Percentiles rank a stretch among this genome's conserved stretches.
Evolutionary conservation across 1,140 invertebrate genomes (phyloP).

Genomic region (Drosophila melanogaster): DNA sequence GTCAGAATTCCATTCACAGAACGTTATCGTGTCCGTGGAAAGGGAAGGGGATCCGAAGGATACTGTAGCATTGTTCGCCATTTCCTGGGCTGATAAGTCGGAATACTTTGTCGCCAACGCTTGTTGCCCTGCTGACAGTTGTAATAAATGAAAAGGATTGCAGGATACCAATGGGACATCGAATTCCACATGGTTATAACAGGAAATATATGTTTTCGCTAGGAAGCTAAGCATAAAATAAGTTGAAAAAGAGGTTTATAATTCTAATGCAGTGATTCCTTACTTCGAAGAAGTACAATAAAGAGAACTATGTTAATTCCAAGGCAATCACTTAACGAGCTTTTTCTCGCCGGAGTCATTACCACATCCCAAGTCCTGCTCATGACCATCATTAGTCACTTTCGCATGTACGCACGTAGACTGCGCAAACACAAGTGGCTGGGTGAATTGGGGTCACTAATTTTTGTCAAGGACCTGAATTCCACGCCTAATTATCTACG

Average conservation of each 20-base stretch:
- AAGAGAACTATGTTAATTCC: not conserved
- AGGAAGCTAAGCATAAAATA: not conserved
- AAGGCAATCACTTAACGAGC: not conserved
- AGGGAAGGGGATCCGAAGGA: not conserved
- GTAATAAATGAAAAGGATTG: conserved; percentile 63
- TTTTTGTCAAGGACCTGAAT: conserved; percentile 45
- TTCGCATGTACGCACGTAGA: not conserved
- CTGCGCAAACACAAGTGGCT: conserved; percentile 7
- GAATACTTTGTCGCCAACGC: conserved; percentile 16
- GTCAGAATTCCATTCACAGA: conserved; percentile 77
- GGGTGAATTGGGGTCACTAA: conserved; percentile 40
- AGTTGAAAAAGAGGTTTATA: no score
- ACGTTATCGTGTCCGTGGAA: conserved; percentile 44
- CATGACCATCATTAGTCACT: conserved; percentile 30
- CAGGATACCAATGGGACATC: not conserved
- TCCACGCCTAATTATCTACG: conserved; percentile 41
- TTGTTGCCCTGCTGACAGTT: conserved; percentile 57
- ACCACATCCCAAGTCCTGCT: not conserved
- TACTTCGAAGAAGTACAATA: no score
- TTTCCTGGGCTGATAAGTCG: conserved; percentile 48
- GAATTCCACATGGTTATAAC: not conserved
- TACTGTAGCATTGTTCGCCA: conserved; percentile 19
- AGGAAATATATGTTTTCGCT: not conserved
- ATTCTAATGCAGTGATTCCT: no score
- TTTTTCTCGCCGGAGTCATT: not conserved